Evolutionary conservation across 2,113 vertebrate genomes (phyloP), one percentile per base, ranked within the genome.

Genomic region (Apaloderma vittatum): DNA sequence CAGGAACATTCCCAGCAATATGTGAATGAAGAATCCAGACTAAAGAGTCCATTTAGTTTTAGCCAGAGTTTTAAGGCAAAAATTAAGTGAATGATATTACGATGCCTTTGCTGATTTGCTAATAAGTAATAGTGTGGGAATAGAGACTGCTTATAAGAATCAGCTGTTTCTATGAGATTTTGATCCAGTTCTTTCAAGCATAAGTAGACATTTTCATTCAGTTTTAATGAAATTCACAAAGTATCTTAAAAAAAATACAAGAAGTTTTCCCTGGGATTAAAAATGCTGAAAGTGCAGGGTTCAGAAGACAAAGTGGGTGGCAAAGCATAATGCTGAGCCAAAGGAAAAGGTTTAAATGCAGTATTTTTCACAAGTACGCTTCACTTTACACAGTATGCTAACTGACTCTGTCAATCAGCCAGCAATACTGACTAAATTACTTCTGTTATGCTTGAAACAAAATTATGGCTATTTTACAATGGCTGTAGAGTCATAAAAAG

Each of bases 211-310:
- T 20, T 62, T 40, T 73, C 21, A 80, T 88, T 90, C 24, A 96
- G 49, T 92, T 98, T 94, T 86, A 94, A 98, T 93, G 92, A 98
- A 67, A 55, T 51, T 74, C 94, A 54, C 15, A 78, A 76, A 45
- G 55, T 40, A 45, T 89, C 96, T 88, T 92, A 97, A 97, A 97
- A 94, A 59, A 91, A 66, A 97, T 92, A 17, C 27, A 59, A 16
- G 15, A 34, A 19, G 59, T 94, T 91, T 98, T 93, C 94, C 90
- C 89, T 52, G 89, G 86, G 52, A 85, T 97, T 65, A 90, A 88
- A 9, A 94, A 88, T 19, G 74, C 51, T 65, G 82, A 97, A 36
- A 86, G 98, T 18, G 85, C 86, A 89, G 94, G 88, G 23, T 98
- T 98, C 87, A 88, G 95, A 93, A 90, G 88, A 71, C 88, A 12